These are phyloP conservation scores for Podarcis raffonei DNA, from an alignment of 2,113 vertebrate species.

Conservation along the genomic window DNA sequence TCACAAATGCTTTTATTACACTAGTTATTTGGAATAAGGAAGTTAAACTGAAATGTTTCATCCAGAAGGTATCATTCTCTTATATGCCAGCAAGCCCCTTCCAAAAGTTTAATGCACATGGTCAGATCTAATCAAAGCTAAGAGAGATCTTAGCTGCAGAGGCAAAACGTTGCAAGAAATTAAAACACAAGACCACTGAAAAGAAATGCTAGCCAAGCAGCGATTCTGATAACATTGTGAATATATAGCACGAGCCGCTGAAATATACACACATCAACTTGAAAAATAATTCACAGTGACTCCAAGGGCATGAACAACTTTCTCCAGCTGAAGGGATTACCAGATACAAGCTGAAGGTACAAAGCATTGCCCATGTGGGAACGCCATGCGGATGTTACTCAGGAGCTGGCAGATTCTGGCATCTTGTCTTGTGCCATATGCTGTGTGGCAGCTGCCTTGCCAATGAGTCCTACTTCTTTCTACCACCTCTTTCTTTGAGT, in stretches of 20 bases:
- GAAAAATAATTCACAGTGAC: neutral
- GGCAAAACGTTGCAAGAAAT: neutral
- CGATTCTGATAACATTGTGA: neutral
- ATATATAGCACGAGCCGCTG: neutral
- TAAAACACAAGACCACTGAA: neutral
- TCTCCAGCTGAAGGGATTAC: neutral
- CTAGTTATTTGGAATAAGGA: neutral
- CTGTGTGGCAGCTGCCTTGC: accelerated
- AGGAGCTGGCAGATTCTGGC: neutral
- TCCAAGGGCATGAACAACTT: accelerated
- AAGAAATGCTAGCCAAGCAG: neutral
- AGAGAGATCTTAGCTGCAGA: neutral
- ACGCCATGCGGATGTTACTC: neutral
- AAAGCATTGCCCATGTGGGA: neutral
- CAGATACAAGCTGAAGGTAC: neutral
- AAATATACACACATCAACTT: neutral
- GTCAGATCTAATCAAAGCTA: slow-evolving; percentile 22
- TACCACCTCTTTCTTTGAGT: slow-evolving; percentile 97
- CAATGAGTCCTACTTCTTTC: slow-evolving; percentile 86
- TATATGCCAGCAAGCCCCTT: slow-evolving; percentile 8
- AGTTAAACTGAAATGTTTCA: slow-evolving; percentile 21
- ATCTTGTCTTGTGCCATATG: accelerated
- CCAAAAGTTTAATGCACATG: slow-evolving; percentile 7
- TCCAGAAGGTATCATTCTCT: neutral
- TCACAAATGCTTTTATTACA: neutral